Base-by-base conservation (phyloP, 1,140 invertebrate species). In the Euura saliciscinereae region DNA sequence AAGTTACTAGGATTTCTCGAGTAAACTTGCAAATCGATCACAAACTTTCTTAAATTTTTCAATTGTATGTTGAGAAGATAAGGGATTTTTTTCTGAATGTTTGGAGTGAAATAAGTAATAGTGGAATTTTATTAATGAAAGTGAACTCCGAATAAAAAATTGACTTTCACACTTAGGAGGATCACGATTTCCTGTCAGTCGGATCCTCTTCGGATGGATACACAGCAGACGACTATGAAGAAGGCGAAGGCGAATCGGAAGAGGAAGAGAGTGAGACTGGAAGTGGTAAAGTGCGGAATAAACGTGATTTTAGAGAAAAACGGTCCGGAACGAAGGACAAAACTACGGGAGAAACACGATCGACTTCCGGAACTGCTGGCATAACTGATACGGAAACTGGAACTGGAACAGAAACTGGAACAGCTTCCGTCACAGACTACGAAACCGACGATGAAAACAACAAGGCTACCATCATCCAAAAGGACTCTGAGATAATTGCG, bases 401-500 rank as follows among this genome's bases (percentile, higher is more conserved):
- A n/a, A 68, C 51, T 59, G 66, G 73, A 11, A 68, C 13, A n/a
- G 45, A 13, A 28, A 44, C 44, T 45, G 65, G 71, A 28, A 3
- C 6, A n/a, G 70, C 59, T 4, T 73, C 13, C n/a, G 43, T 11
- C 8, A 10, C 69, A 4, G 65, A 74, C 3, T 80, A 64, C 13
- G 70, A 64, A 43, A 78, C 46, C 42, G 75, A 77, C n/a, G 70
- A 75, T 67, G 70, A 72, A 8, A 70, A 10, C 8, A 72, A 76
- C 43, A 78, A 76, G 11, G 51, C 51, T 2, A 76, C 76, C 13
- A 82, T 83, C 45, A 83, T 83, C 64, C 73, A 79, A 64, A 81
- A 80, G n/a, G 81, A 83, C 64, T 79, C 81, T 6, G 77, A 80
- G 70, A 82, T 83, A n/a, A 81, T 82, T 43, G 78, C 76, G 45